phyloP scores from a whole-genome alignment of 2,888 invertebrate genomes.

The Mesorhabditis sp. region DNA sequence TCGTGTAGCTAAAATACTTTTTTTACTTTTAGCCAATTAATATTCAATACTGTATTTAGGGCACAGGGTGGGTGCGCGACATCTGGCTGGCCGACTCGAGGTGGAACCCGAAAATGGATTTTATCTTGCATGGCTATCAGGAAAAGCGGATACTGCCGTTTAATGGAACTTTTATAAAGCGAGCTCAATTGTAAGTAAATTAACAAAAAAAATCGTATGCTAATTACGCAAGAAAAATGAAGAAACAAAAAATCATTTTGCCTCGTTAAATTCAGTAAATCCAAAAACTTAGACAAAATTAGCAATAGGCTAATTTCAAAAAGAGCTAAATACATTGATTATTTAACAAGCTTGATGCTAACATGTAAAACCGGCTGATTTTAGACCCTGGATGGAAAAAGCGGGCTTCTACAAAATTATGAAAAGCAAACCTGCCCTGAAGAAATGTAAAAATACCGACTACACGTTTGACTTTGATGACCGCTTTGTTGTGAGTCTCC shows the following conservation, averaged over 20 bases:
- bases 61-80: conserved; percentile 48
- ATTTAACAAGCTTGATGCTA: too few relatives aligned
- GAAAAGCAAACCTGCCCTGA: not conserved
- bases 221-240: not conserved
- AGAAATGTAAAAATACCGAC: not conserved
- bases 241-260: too few relatives aligned
- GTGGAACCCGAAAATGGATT: conserved; percentile 40
- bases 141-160: not conserved
- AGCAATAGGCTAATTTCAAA: too few relatives aligned
- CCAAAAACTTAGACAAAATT: too few relatives aligned
- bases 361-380: not conserved
- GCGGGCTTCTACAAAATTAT: not conserved
- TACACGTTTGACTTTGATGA: not conserved
- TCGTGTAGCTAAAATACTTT: not conserved
- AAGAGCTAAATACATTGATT: too few relatives aligned
- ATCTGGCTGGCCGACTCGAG: conserved; percentile 41
- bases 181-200: not conserved
- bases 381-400: not conserved
- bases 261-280: too few relatives aligned
- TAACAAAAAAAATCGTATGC: conserved; percentile 3
- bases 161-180: not conserved
- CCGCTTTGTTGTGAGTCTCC: not conserved
- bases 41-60: conserved; percentile 16
- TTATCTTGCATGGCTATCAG: conserved; percentile 44
- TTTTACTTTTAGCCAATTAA: not conserved